Conservation (phyloP, 1,140 invertebrate species). For the Hestina assimilis region DNA sequence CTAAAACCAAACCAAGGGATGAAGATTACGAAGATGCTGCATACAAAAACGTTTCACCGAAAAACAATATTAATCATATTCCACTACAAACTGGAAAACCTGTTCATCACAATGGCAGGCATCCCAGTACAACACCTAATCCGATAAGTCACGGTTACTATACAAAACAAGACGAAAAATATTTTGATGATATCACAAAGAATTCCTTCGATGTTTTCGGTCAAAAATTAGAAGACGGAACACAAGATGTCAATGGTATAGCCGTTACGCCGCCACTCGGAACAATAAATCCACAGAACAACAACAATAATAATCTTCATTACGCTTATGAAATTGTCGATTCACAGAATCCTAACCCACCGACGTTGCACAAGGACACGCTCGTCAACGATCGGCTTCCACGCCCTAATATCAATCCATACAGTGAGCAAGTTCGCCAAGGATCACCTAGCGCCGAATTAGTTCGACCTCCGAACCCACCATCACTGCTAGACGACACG, state of each 20-base stretch:
- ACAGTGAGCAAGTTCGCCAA: conserved; percentile 72
- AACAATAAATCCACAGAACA: conserved; percentile 61
- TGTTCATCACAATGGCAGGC: conserved; percentile 51
- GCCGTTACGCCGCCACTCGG: conserved; percentile 68
- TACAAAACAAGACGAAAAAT: conserved; percentile 84
- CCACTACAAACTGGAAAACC: conserved; percentile 65
- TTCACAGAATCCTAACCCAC: conserved; percentile 50
- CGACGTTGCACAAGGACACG: conserved; percentile 80
- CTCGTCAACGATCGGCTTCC: conserved; percentile 81
- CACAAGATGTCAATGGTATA: conserved; percentile 77
- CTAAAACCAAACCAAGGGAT: conserved; percentile 58
- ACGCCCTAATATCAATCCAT: conserved; percentile 81
- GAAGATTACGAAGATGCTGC: conserved; percentile 64
- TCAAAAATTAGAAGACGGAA: conserved; percentile 81
- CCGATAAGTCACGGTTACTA: conserved; percentile 83
- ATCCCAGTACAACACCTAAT: conserved; percentile 79
- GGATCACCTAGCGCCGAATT: conserved; percentile 42
- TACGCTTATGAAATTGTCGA: conserved; percentile 71
- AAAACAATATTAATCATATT: conserved; percentile 63
- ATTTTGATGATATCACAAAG: conserved; percentile 86
- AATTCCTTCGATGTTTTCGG: conserved; percentile 88
- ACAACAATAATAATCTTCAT: conserved; percentile 66
- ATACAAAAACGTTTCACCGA: conserved; percentile 45
- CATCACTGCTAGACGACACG: conserved; percentile 80
- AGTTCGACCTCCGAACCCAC: conserved; percentile 51